phyloP scores from a whole-genome alignment of 2,797 vertebrate genomes.

The Alcedo atthis region DNA sequence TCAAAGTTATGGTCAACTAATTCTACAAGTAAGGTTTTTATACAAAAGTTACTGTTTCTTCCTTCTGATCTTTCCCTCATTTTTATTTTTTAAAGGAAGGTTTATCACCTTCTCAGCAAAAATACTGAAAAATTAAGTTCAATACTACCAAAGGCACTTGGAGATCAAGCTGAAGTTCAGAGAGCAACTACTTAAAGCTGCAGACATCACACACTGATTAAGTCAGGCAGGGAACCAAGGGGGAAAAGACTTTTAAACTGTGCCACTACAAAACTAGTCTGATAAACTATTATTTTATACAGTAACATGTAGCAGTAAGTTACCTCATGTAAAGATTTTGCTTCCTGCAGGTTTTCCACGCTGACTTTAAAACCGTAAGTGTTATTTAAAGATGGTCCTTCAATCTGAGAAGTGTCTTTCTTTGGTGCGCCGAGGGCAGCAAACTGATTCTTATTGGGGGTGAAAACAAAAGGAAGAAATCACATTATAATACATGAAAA shows the following conservation, averaged over 20 bases:
- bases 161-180: background rate
- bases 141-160: background rate
- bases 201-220: background rate
- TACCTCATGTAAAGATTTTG: conserved; percentile 98
- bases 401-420: conserved; percentile 93
- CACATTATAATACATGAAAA: conserved; percentile 29
- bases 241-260: background rate
- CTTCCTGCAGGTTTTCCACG: conserved; percentile 95
- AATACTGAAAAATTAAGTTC: background rate
- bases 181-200: background rate
- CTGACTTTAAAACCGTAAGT: conserved; percentile 97
- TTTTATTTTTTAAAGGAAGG: background rate
- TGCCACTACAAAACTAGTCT: background rate
- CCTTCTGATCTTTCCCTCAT: background rate
- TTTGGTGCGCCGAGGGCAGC: conserved; percentile 85
- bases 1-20: background rate
- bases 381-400: conserved; percentile 94
- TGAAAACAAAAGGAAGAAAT: background rate
- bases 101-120: background rate
- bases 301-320: background rate
- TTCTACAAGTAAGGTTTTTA: background rate
- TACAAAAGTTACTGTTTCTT: background rate
- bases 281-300: background rate
- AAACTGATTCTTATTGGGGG: conserved; percentile 88
- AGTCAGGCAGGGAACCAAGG: background rate